Evolutionary conservation across 2,113 vertebrate genomes (phyloP).

Genomic region (Apeltes quadracus): DNA sequence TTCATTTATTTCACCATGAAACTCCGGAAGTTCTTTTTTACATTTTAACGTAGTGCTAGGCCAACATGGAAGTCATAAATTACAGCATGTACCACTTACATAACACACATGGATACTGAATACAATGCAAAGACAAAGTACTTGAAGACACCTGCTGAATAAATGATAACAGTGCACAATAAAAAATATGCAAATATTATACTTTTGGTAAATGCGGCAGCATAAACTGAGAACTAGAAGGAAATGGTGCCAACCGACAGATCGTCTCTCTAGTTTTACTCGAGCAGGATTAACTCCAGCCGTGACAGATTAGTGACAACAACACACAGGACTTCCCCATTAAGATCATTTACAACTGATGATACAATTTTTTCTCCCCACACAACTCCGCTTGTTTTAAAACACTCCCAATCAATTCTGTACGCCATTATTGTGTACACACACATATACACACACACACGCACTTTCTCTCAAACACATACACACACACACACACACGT

Average conservation of each 20-base stretch:
- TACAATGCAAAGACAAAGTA: conserved; percentile 52
- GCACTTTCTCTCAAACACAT: background rate
- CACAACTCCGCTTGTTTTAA: conserved; percentile 8
- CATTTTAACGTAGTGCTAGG: conserved; percentile 56
- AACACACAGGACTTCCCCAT: conserved; percentile 34
- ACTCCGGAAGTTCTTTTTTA: conserved; percentile 17
- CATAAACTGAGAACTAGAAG: conserved; percentile 36
- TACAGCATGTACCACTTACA: conserved; percentile 70
- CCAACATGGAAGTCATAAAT: conserved; percentile 63
- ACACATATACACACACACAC: background rate
- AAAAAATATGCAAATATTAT: conserved; percentile 45
- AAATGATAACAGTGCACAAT: conserved; percentile 54
- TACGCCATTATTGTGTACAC: conserved; percentile 27
- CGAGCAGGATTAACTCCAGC: conserved; percentile 3
- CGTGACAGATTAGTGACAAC: conserved; percentile 17
- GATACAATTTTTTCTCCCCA: background rate
- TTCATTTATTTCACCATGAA: conserved; percentile 24
- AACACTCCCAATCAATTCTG: conserved; percentile 39
- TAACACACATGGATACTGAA: conserved; percentile 48
- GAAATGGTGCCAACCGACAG: conserved; percentile 28
- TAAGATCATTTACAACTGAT: conserved; percentile 42
- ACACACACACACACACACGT: conserved; percentile 17
- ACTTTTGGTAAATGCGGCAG: conserved; percentile 42
- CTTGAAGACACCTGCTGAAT: conserved; percentile 47
- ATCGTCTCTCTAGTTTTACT: conserved; percentile 41